A percentile compares a stretch with the other conserved stretches of the same genome.
Conservation (phyloP, 2,797 vertebrate species). For the Phataginus tricuspis region DNA sequence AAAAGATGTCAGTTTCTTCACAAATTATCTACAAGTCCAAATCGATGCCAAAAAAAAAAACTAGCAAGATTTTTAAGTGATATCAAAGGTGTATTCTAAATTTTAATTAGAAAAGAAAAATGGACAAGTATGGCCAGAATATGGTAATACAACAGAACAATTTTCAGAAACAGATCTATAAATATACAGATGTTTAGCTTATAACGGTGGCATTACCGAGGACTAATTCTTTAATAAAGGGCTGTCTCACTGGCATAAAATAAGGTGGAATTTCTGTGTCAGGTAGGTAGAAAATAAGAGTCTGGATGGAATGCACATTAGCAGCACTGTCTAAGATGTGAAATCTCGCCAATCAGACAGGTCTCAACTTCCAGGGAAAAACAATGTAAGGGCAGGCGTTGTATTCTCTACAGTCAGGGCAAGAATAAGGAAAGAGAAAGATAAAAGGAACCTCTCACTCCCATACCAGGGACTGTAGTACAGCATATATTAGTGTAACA, state of each 20-base stretch:
- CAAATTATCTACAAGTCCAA: neutral
- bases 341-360: neutral
- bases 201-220: neutral
- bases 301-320: neutral
- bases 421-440: neutral
- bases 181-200: neutral
- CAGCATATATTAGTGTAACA: neutral
- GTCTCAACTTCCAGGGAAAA: neutral
- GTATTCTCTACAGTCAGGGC: neutral
- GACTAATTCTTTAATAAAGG: neutral
- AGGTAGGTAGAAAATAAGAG: constrained; percentile 22
- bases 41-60: neutral
- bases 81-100: neutral
- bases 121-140: neutral
- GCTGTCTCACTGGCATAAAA: neutral
- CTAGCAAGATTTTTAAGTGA: neutral
- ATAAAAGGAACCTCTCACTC: neutral
- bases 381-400: neutral
- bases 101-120: constrained; percentile 37
- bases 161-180: neutral
- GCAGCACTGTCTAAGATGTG: neutral
- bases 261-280: neutral
- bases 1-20: neutral
- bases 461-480: too few relatives aligned
- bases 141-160: neutral